Evolutionary conservation across 2,113 vertebrate species (phyloP), one percentile per base, ranked within the genome.

Genomic region (Pyxicephalus adspersus): DNA sequence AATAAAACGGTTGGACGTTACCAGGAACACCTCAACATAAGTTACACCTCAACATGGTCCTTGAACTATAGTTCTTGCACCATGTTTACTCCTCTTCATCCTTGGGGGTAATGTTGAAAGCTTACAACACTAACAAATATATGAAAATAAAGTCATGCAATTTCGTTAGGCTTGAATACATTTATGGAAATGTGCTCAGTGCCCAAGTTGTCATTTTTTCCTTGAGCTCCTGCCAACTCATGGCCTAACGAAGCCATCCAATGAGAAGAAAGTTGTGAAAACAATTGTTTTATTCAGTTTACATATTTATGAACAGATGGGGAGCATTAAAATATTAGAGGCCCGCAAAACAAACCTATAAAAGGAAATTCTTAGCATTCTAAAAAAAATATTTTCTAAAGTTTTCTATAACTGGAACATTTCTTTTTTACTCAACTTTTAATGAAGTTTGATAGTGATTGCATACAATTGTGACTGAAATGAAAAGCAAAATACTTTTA

Each of bases 141-240:
- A 85, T 68, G 61, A 85, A 87, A 88, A 54, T 64, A 82, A 55
- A 86, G 58, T 5, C 19, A 87, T 86, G 19, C 67, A 85, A 85
- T 85, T 89, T 84, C 72, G 81, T 84, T 88, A 84, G 84, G 23
- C 84, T 89, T 88, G 74, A 90, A 82, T 2, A 0, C 77, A 89
- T 87, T 90, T 85, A 86, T 87, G 88, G 86, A 90, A 90, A 87
- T 85, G 67, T 82, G 87, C 67, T 57, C 89, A 86, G 65, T 85
- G 71, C 61, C 74, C 77, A 84, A 15, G 3, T 0, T 86, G 84
- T 90, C 84, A 87, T 87, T 87, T 87, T 85, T 91, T 84, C 83
- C 85, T 88, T 89, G 76, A 86, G 72, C 8, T 67, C 66, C 15
- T 88, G 86, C 85, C 85, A 90, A 83, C 0, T 86, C 83, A 87